Conservation (phyloP, 2,113 vertebrate species). For the Podarcis raffonei region DNA sequence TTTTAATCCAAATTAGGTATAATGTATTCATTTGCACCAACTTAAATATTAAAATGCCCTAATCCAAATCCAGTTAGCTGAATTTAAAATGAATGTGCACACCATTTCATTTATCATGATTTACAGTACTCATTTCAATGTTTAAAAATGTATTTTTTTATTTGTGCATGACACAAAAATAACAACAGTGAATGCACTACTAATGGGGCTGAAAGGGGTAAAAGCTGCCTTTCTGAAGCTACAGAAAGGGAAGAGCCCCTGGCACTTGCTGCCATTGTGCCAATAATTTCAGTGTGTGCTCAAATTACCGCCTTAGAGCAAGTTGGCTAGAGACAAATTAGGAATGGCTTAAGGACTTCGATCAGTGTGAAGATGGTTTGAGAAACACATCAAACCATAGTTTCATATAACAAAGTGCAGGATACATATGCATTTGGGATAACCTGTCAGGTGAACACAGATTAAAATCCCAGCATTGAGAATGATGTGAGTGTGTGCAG, state of each 20-base stretch:
- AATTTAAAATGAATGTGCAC: background rate
- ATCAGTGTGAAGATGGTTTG: too few relatives aligned
- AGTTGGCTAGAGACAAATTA: too few relatives aligned
- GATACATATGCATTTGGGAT: too few relatives aligned
- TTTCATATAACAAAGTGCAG: too few relatives aligned
- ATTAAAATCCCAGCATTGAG: too few relatives aligned
- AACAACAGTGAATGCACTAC: too few relatives aligned
- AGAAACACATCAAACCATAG: too few relatives aligned
- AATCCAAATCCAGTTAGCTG: background rate
- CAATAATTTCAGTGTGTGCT: background rate
- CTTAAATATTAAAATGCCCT: background rate
- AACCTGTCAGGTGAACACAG: too few relatives aligned
- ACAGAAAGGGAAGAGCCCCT: background rate
- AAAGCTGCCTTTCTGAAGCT: background rate
- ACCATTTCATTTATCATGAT: background rate
- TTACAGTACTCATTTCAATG: background rate
- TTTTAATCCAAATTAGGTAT: background rate
- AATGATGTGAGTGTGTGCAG: too few relatives aligned
- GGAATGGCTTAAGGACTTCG: too few relatives aligned
- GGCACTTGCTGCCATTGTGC: background rate
- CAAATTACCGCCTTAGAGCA: too few relatives aligned
- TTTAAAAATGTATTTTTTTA: background rate
- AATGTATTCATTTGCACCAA: background rate
- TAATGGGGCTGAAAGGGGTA: too few relatives aligned
- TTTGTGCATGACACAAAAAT: background rate